Percentiles rank a stretch among this genome's conserved stretches.
phyloP scores from a whole-genome alignment of 2,797 vertebrate species.

The Aquila chrysaetos region DNA sequence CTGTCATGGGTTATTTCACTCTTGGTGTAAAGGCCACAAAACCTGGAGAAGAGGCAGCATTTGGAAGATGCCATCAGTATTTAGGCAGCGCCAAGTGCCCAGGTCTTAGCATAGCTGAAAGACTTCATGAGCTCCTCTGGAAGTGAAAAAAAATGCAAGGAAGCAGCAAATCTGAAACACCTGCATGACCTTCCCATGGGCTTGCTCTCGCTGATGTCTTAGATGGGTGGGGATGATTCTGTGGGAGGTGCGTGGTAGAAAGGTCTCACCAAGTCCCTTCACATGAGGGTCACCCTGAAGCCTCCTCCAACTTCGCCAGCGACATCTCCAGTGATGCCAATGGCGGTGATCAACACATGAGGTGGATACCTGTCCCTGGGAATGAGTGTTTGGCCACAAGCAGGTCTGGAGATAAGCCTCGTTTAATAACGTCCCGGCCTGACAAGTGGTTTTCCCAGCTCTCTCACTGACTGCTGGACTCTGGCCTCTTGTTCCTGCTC shows the following conservation, averaged over 20 bases:
- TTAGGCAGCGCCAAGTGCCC: neutral
- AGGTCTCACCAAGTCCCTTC: neutral
- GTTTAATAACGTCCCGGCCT: neutral
- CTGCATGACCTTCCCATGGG: neutral
- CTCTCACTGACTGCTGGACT: neutral
- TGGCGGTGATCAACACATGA: rapidly evolving
- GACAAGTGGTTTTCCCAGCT: neutral
- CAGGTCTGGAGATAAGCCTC: neutral
- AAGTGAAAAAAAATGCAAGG: neutral
- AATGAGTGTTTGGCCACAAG: neutral
- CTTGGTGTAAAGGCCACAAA: neutral
- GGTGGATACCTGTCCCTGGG: neutral
- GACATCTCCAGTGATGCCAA: neutral
- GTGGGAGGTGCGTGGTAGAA: neutral
- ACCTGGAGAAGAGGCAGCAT: neutral
- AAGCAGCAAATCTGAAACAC: neutral
- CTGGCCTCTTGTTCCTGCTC: neutral
- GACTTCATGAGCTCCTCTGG: neutral
- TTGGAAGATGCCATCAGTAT: neutral
- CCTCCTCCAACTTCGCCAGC: neutral
- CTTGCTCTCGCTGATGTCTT: neutral
- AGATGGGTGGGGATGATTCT: neutral
- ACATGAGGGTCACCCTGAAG: neutral
- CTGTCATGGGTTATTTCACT: neutral
- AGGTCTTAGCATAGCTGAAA: neutral